Evolutionary conservation across 2,113 vertebrate species (phyloP).

Genomic region (Anseranas semipalmata): DNA sequence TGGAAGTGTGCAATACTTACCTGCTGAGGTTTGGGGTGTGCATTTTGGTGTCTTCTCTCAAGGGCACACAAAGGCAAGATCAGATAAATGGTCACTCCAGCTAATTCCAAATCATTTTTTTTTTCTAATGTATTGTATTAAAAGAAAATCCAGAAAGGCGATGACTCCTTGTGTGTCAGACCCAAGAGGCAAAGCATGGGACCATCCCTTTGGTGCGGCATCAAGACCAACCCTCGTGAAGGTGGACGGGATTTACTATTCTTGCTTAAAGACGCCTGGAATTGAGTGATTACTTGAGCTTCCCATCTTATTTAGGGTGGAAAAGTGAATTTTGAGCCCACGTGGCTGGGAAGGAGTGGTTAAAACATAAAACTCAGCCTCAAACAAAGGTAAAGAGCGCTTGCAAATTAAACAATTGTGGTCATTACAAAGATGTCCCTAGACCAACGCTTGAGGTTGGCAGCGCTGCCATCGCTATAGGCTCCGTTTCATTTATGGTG

Average conservation of each 20-base stretch:
- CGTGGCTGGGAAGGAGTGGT: not conserved
- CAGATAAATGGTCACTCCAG: not conserved
- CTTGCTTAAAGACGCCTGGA: not conserved
- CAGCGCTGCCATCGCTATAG: fast-evolving
- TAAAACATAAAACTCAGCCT: not conserved
- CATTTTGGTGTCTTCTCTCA: not conserved
- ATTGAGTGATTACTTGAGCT: not conserved
- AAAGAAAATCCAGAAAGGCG: not conserved
- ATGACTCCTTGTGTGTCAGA: not conserved
- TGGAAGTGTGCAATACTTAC: not conserved
- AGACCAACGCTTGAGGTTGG: not conserved
- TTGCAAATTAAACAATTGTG: not conserved
- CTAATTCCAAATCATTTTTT: not conserved
- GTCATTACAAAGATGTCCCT: not conserved
- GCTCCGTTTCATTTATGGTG: not conserved
- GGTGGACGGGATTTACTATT: fast-evolving
- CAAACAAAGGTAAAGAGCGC: not conserved
- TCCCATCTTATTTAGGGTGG: not conserved
- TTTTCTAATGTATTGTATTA: not conserved
- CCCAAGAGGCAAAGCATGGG: fast-evolving
- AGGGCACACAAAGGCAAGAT: not conserved
- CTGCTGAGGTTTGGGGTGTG: not conserved
- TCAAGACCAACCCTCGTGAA: not conserved
- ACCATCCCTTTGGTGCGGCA: not conserved
- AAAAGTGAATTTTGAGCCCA: not conserved